These are phyloP conservation scores for Ophonus ardosiacus DNA, from an alignment of 2,888 invertebrate genomes.

Conservation along the genomic window DNA sequence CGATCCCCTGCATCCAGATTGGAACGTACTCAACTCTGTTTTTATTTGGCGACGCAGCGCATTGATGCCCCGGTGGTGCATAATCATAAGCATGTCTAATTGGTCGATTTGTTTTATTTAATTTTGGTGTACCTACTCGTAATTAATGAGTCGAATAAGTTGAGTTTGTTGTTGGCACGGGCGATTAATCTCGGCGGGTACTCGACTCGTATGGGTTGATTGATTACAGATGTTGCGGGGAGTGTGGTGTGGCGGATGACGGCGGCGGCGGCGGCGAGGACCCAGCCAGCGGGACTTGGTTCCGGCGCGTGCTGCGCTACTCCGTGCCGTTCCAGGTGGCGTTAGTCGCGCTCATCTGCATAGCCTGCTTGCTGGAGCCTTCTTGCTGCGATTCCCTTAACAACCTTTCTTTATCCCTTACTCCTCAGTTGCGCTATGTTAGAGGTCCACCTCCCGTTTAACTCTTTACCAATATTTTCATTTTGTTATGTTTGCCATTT, in stretches of 20 bases:
- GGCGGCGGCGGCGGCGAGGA: slow-evolving; percentile 69
- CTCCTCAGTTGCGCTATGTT: slow-evolving; percentile 90
- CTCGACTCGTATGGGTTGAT: neutral
- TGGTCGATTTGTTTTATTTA: slow-evolving; percentile 44
- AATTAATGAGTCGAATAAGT: slow-evolving; percentile 40
- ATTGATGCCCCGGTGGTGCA: slow-evolving; percentile 18
- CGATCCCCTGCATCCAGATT: neutral
- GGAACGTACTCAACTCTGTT: neutral
- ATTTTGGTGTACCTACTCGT: slow-evolving; percentile 8
- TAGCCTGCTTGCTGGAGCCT: slow-evolving; percentile 86
- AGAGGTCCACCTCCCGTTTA: slow-evolving; percentile 89
- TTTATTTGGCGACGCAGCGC: neutral
- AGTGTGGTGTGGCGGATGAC: neutral
- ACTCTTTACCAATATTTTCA: slow-evolving; percentile 67
- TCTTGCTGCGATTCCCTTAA: slow-evolving; percentile 90
- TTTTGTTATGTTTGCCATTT: slow-evolving; percentile 45
- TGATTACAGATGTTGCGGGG: neutral
- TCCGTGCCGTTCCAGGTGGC: slow-evolving; percentile 88
- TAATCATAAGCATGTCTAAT: neutral
- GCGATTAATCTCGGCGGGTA: slow-evolving; percentile 69
- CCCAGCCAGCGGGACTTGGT: slow-evolving; percentile 80
- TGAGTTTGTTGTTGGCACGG: slow-evolving; percentile 68
- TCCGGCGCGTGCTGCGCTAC: slow-evolving; percentile 85
- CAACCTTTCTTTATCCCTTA: slow-evolving; percentile 85
- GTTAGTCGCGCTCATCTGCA: slow-evolving; percentile 84